phyloP scores from a whole-genome alignment of 2,888 invertebrate species.

The Pristionchus fissidentatus region DNA sequence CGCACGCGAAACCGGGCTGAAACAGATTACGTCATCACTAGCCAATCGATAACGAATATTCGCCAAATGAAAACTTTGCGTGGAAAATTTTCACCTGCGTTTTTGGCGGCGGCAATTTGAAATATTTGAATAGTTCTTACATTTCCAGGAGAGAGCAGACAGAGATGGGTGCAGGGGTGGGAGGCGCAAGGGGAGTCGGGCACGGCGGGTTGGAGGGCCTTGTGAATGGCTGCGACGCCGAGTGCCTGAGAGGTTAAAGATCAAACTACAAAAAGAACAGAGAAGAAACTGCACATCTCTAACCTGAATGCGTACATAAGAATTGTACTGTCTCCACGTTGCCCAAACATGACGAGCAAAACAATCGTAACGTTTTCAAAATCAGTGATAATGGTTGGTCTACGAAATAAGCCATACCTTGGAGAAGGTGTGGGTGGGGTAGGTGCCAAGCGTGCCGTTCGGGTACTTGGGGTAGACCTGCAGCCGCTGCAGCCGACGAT shows the following conservation, averaged over 20 bases:
- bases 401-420: conserved; percentile 81
- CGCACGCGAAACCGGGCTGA: conserved; percentile 83
- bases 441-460: conserved; percentile 72
- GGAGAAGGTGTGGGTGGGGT: conserved; percentile 87
- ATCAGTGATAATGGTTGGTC: too few species aligned
- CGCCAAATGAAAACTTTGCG: not conserved
- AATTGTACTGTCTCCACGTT: not conserved
- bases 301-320: not conserved
- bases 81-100: not conserved
- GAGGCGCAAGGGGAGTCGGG: conserved; percentile 83
- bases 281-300: not conserved
- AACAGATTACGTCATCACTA: conserved; percentile 62
- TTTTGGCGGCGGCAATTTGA: not conserved
- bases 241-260: conserved; percentile 80
- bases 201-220: conserved; percentile 87
- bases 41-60: too few species aligned
- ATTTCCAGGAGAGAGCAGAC: conserved; percentile 83
- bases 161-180: conserved; percentile 89
- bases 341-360: not conserved
- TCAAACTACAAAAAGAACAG: not conserved
- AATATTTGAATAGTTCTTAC: conserved; percentile 1
- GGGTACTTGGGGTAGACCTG: conserved; percentile 75
- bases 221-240: conserved; percentile 94
- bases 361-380: too few species aligned
- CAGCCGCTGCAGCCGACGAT: conserved; percentile 49